Conservation (phyloP, 2,797 vertebrate species). For the Pseudopleuronectes americanus region DNA sequence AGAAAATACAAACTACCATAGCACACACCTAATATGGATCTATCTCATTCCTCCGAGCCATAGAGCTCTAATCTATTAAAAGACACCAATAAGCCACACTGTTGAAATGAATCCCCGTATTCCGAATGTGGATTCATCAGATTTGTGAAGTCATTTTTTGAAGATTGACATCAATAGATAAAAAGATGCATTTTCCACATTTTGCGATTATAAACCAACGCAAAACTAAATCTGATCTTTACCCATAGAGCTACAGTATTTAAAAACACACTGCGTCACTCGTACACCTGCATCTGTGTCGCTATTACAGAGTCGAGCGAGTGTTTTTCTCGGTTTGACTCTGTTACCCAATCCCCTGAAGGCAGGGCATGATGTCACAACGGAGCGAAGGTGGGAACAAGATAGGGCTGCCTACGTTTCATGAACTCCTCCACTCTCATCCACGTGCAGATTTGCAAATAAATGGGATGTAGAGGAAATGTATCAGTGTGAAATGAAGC, state of each 20-base stretch:
- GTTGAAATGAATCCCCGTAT: background rate
- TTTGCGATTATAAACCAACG: too few relatives aligned
- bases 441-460: background rate
- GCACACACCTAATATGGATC: too few relatives aligned
- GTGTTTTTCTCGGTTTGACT: constrained; percentile 22
- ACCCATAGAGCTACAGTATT: too few relatives aligned
- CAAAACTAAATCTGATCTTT: too few relatives aligned
- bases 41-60: too few relatives aligned
- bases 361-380: constrained; percentile 38
- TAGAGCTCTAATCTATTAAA: too few relatives aligned
- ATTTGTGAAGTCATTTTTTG: background rate
- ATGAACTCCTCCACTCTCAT: background rate
- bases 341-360: constrained; percentile 34
- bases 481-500: background rate
- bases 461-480: background rate
- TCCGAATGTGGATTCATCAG: background rate
- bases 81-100: background rate
- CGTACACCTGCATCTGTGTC: constrained; percentile 7
- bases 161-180: background rate
- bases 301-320: background rate
- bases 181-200: too few relatives aligned
- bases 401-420: constrained; percentile 43
- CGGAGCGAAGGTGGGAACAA: constrained; percentile 33
- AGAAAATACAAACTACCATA: too few relatives aligned
- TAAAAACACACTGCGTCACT: background rate